A percentile compares a stretch with the other conserved stretches of the same genome.
phyloP scores from a whole-genome alignment of 2,797 vertebrate species.

The Anguilla obscura region DNA sequence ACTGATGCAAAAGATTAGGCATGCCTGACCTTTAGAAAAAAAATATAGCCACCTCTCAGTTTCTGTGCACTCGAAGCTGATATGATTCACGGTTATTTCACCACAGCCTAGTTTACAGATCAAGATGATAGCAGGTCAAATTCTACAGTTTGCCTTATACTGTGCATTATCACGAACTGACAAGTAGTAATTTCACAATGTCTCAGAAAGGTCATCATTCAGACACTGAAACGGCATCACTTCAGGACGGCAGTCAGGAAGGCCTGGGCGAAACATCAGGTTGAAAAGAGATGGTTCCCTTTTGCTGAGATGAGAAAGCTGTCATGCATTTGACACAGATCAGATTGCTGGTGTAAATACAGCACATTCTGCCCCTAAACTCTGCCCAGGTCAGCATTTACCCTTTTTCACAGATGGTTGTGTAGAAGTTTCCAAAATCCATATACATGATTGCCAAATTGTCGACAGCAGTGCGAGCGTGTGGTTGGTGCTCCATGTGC shows the following conservation, averaged over 20 bases:
- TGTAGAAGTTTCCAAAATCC: background rate
- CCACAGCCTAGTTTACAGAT: constrained; percentile 59
- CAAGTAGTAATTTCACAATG: constrained; percentile 57
- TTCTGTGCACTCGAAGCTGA: constrained; percentile 51
- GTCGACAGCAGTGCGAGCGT: background rate
- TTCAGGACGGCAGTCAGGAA: constrained; percentile 46
- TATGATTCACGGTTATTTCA: constrained; percentile 55
- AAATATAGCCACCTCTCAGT: constrained; percentile 59
- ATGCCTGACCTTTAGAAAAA: constrained; percentile 65
- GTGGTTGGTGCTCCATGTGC: background rate
- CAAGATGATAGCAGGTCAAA: constrained; percentile 55
- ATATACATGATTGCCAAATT: background rate
- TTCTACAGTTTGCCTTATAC: constrained; percentile 43
- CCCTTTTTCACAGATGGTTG: background rate
- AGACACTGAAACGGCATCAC: constrained; percentile 35
- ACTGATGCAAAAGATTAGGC: constrained; percentile 64
- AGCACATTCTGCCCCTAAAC: background rate
- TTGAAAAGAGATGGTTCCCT: background rate
- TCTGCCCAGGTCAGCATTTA: background rate
- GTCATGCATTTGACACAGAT: background rate
- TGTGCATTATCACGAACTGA: constrained; percentile 56
- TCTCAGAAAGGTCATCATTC: constrained; percentile 59
- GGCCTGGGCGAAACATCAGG: background rate
- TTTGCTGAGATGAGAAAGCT: background rate
- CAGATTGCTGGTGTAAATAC: background rate